Percentiles rank a stretch among this genome's conserved stretches.
These are phyloP conservation scores for Callipepla californica DNA, from an alignment of 2,113 vertebrate genomes.

Conservation along the genomic window DNA sequence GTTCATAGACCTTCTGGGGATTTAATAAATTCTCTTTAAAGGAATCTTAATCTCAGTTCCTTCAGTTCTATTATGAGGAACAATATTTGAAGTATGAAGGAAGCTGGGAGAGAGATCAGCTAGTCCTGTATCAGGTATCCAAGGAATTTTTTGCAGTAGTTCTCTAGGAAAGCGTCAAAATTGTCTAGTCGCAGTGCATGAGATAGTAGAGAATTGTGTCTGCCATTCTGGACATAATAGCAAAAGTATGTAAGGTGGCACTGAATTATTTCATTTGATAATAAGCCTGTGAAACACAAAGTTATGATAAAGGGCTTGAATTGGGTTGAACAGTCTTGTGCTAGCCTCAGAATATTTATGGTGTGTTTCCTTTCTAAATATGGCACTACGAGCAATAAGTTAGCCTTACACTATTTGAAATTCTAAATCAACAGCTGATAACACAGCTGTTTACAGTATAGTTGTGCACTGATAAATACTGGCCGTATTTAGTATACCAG, in stretches of 20 bases:
- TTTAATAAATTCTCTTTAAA: slow-evolving; percentile 1
- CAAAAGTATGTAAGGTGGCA: not conserved
- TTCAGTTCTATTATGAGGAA: not conserved
- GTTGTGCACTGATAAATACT: not conserved
- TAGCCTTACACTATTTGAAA: not conserved
- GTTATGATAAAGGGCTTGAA: not conserved
- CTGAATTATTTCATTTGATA: not conserved
- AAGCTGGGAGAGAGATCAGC: not conserved
- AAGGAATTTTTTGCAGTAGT: not conserved
- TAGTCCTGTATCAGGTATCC: not conserved
- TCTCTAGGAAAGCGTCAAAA: not conserved
- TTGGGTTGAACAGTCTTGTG: not conserved
- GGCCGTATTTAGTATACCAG: not conserved
- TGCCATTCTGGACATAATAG: not conserved
- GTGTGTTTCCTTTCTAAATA: not conserved
- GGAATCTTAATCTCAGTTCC: not conserved
- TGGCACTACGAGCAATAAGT: not conserved
- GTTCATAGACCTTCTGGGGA: not conserved
- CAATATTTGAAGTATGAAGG: not conserved
- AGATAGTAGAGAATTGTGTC: not conserved
- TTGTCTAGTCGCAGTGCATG: not conserved
- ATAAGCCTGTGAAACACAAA: not conserved
- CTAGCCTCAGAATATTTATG: not conserved
- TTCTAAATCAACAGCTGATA: not conserved
- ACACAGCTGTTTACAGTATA: not conserved